Evolutionary conservation across 2,888 invertebrate genomes (phyloP).

Genomic region (Melinaea marsaeus): DNA sequence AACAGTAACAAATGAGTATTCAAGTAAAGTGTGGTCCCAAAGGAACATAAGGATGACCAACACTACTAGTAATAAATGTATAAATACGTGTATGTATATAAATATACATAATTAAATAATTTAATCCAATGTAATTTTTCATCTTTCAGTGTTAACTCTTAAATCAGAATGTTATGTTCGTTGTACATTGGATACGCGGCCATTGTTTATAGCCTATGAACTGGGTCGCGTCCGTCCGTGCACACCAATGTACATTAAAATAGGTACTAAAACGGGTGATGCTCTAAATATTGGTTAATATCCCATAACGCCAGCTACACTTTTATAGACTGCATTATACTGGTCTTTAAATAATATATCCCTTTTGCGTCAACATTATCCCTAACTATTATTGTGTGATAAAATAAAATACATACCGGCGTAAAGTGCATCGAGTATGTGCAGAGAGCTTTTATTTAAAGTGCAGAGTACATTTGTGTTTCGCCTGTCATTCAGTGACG

Average conservation of each 20-base stretch:
- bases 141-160: not conserved
- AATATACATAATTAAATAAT: no score
- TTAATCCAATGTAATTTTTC: not conserved
- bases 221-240: slow-evolving; percentile 33
- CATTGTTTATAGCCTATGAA: slow-evolving; percentile 33
- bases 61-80: no score
- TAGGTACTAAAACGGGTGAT: slow-evolving; percentile 33
- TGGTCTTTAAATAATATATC: no score
- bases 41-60: no score
- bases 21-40: no score
- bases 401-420: no score
- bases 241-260: slow-evolving; percentile 35
- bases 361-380: no score
- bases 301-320: slow-evolving; percentile 15
- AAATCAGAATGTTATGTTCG: slow-evolving; percentile 12
- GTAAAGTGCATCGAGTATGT: no score
- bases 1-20: no score
- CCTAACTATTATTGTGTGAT: no score
- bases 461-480: slow-evolving; percentile 9
- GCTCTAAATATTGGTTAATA: slow-evolving; percentile 38
- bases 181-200: slow-evolving; percentile 18
- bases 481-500: slow-evolving; percentile 22
- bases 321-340: not conserved
- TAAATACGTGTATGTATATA: no score
- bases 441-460: not conserved